Base-by-base conservation (phyloP, 1,140 invertebrate genomes). In the Frieseomelitta varia region DNA sequence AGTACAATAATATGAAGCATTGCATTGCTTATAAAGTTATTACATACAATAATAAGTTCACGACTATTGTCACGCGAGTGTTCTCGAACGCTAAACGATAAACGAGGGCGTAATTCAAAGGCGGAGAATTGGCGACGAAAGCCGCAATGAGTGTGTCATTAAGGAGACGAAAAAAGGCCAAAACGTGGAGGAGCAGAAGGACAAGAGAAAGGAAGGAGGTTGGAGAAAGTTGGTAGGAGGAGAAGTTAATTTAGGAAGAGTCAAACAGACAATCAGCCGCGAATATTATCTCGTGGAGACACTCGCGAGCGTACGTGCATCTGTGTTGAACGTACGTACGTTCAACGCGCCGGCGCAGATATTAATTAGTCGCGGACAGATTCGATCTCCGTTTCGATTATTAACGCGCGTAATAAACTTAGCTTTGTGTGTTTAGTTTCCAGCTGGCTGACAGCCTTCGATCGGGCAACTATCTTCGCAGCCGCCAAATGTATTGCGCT, bases 211-310 rank as follows among this genome's bases (percentile, higher is more conserved):
- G 27, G 24, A 10, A 19, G 2, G 30, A 30, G 11, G 67, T 34
- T 10, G 17, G 2, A 34, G n/a, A 30, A 47, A 6, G 10, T 12
- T 17, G 12, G 11, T 8, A 55, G 11, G 51, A 4, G 51, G 14
- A 73, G 76, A 27, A 79, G 76, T 79, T 79, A 79, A 79, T 79
- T 79, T 68, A 67, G 63, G 76, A 68, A 55, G 27, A 53, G 63
- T 24, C 27, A 47, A 79, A 68, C 27, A 51, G 63, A 67, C 76
- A 53, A 53, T 51, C 39, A 39, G 76, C 53, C 63, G 15, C 51
- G 63, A 79, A 79, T 63, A 79, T 79, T 79, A 79, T 79, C 76
- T 79, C 76, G 63, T 67, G 76, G 63, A 61, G 67, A 79, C 76
- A 79, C 63, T 79, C 63, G 76, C 76, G 47, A 51, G 39, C 8